These are phyloP conservation scores for Yasuhikotakia modesta DNA, from an alignment of 2,797 vertebrate species.

Conservation along the genomic window DNA sequence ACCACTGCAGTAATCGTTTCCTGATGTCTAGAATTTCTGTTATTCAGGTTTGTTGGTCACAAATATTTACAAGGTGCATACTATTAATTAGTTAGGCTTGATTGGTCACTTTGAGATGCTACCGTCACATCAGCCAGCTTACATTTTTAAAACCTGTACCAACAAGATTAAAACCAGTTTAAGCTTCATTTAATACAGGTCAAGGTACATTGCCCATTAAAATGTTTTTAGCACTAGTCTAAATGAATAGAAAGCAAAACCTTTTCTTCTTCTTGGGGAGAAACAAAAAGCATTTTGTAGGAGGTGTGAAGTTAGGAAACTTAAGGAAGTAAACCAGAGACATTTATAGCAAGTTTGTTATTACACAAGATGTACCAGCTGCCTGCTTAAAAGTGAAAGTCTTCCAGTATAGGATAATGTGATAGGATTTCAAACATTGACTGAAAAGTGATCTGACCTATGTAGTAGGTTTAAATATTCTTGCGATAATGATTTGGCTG, in stretches of 20 bases:
- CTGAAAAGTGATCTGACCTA: slow-evolving; percentile 44
- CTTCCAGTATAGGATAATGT: slow-evolving; percentile 12
- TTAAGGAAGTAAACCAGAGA: slow-evolving; percentile 1
- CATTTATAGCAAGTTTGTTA: background rate
- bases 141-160: background rate
- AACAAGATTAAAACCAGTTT: background rate
- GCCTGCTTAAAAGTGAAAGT: background rate
- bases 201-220: background rate
- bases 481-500: slow-evolving; percentile 22
- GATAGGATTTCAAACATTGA: slow-evolving; percentile 57
- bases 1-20: too few species aligned
- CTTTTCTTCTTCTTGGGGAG: slow-evolving; percentile 12
- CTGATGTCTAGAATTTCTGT: background rate
- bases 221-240: background rate
- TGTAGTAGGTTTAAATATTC: slow-evolving; percentile 60
- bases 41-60: background rate
- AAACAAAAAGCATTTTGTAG: slow-evolving; percentile 8
- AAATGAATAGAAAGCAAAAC: background rate
- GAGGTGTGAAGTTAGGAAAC: background rate
- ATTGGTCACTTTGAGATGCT: background rate
- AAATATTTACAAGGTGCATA: background rate
- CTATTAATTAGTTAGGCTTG: background rate
- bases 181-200: background rate
- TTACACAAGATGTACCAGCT: background rate
- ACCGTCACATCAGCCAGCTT: background rate